Evolutionary conservation across 2,797 vertebrate species (phyloP).

Genomic region (Amblyopsis hoosieri): DNA sequence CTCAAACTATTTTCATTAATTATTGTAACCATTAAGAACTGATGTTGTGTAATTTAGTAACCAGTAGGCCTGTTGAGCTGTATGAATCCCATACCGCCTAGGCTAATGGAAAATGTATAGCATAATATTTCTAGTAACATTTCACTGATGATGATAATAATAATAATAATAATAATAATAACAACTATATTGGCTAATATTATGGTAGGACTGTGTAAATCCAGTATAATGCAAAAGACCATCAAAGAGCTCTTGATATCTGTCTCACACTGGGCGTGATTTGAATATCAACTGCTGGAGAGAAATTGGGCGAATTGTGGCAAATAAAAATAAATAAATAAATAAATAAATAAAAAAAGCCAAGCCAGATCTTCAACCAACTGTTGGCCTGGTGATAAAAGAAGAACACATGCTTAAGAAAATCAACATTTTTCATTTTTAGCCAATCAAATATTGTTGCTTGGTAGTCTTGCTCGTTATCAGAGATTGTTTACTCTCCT

Average conservation of each 20-base stretch:
- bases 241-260: constrained; percentile 1
- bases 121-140: not conserved
- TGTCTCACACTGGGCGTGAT: constrained; percentile 24
- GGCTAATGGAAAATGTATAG: no score
- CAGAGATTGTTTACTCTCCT: not conserved
- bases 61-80: not conserved
- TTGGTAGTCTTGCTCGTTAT: not conserved
- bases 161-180: constrained; percentile 1
- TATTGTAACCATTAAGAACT: constrained; percentile 5
- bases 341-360: not conserved
- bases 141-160: not conserved
- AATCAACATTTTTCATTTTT: no score
- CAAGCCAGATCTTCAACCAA: not conserved
- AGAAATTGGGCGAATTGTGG: not conserved
- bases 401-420: not conserved
- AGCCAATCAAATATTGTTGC: no score
- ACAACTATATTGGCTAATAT: constrained; percentile 5
- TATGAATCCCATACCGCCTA: not conserved
- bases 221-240: constrained; percentile 5
- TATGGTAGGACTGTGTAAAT: not conserved
- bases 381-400: no score
- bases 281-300: constrained; percentile 28
- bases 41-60: constrained; percentile 27
- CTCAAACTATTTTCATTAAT: no score
- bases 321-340: no score